Evolutionary conservation across 1,140 invertebrate species (phyloP), one percentile per base, ranked within the genome.

Genomic region (Calycopis cecrops): DNA sequence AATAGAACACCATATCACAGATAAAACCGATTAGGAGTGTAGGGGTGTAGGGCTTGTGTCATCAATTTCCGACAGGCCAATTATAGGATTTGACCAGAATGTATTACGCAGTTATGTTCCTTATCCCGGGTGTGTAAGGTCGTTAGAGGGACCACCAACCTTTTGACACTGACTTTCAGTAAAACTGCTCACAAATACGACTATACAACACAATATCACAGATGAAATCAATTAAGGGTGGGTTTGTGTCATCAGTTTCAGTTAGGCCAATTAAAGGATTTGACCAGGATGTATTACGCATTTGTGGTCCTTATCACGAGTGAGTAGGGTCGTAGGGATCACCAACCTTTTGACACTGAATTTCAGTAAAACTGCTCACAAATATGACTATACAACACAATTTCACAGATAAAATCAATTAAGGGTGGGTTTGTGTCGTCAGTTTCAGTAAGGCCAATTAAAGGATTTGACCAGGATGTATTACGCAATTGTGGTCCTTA

Each of bases 301-400:
- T 3, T 28, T 28, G 21, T 28, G 2, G 21, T 28, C 65, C 68
- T 34, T 73, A 60, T 18, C 12, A 50, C 52, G 37, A 62, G 28
- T 60, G 42, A 14, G 42, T 68, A 67, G 73, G 67, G 67, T 73
- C 67, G 51, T 76, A 67, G 48, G 54, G 77, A 65, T 84, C 2
- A 28, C 82, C 75, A 82, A 85, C 79, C 82, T 83, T 83, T 80
- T 85, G 82, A 85, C 79, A 85, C 78, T 80, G 79, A 81, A 79
- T 64, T 69, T 85, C 81, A 69, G 77, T 76, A 28, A 28, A 28
- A 28, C 21, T 28, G 21, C 21, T 28, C 21, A 28, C 21, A 3
- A 28, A 28, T 28, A 6, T 6, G 2, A 28, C 6, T 28, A 3
- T 28, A 28, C 38, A 12, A 12, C 38, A 3, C 10, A 12, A 40